A percentile compares a stretch with the other conserved stretches of the same genome.
phyloP scores from a whole-genome alignment of 2,113 vertebrate genomes.

The Xenopus laevis region DNA sequence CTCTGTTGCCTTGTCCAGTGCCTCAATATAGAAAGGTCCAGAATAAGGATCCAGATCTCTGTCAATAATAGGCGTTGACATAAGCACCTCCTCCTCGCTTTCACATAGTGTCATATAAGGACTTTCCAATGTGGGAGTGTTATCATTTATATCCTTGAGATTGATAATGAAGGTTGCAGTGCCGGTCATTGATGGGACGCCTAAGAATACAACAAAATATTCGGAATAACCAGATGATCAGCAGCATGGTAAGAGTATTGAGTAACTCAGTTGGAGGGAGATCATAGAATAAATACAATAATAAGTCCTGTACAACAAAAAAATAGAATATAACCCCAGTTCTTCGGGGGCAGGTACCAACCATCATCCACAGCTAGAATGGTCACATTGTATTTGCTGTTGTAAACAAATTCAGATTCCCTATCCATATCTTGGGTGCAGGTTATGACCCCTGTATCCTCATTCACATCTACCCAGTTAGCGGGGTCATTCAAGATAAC shows the following conservation, averaged over 20 bases:
- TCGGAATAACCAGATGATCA: no score
- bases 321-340: no score
- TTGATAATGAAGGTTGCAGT: conserved; percentile 5
- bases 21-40: conserved; percentile 24
- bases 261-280: no score
- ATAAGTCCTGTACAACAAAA: no score
- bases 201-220: neutral
- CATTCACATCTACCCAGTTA: conserved; percentile 10
- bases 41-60: conserved; percentile 34
- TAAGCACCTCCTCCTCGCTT: conserved; percentile 5
- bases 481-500: conserved; percentile 11
- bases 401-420: conserved; percentile 15
- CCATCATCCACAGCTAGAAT: conserved; percentile 32
- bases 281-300: no score
- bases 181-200: conserved; percentile 21
- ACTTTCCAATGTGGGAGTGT: conserved; percentile 6
- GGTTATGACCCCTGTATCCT: conserved; percentile 32
- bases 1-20: neutral
- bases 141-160: conserved; percentile 38
- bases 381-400: conserved; percentile 23
- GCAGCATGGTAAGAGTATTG: no score
- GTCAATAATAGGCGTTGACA: conserved; percentile 9
- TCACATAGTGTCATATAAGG: conserved; percentile 12
- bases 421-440: conserved; percentile 17
- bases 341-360: neutral